These are phyloP conservation scores for Trachops cirrhosus DNA, from an alignment of 2,797 vertebrate species.

Conservation along the genomic window DNA sequence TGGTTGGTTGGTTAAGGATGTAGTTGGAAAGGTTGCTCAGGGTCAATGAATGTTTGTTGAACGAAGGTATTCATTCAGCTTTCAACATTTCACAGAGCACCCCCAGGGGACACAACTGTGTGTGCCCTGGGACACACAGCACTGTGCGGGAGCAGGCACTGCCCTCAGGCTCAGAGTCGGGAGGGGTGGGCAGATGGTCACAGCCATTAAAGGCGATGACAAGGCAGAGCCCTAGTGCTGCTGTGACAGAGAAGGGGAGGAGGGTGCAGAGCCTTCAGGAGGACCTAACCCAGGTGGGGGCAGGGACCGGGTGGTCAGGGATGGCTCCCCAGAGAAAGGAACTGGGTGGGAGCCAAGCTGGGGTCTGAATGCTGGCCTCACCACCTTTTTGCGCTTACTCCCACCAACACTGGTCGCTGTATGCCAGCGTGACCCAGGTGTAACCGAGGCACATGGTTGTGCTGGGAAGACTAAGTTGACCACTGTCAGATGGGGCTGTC, in stretches of 20 bases:
- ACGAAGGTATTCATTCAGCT: constrained; percentile 54
- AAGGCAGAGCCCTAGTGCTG: neutral
- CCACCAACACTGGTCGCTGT: neutral
- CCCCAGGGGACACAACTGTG: neutral
- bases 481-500: neutral
- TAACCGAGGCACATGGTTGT: neutral
- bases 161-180: neutral
- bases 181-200: neutral
- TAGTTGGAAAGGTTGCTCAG: neutral
- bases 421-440: neutral
- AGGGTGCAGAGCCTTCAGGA: neutral
- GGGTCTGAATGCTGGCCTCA: neutral
- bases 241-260: neutral
- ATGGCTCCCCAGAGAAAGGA: neutral
- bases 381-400: neutral
- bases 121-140: neutral
- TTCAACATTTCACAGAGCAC: neutral
- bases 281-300: neutral
- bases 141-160: neutral
- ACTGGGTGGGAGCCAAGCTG: neutral
- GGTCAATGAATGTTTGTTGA: constrained; percentile 57
- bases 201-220: neutral
- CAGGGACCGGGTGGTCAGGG: neutral
- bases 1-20: neutral
- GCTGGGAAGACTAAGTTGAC: neutral